Evolutionary conservation across 2,888 invertebrate species (phyloP), one percentile per base, ranked within the genome.

Genomic region (Dermolepida albohirtum): DNA sequence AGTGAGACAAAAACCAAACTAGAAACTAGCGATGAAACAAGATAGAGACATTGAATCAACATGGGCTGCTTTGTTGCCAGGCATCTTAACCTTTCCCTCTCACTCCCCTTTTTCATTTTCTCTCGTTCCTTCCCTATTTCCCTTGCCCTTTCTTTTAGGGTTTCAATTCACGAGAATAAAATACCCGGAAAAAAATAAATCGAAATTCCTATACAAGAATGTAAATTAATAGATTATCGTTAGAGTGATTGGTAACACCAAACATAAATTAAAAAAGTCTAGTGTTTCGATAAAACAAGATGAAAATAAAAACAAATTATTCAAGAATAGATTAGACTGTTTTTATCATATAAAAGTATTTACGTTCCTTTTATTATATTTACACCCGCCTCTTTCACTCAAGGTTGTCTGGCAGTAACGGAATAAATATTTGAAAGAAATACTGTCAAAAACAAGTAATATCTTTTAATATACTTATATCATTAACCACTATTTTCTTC

Each of bases 141-240:
- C 40, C 40, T 40, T 55, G 2, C 22, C 34, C 6, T 34, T 34
- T 10, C 34, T 6, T 8, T 49, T 34, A 47, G 43, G n/a, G 40
- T 49, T n/a, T 39, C 66, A 66, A 62, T 69, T 71, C 70, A 54
- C 50, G 43, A 71, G 74, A 74, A 73, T 71, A 74, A 74, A 75
- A 71, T 71, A 71, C 66, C 72, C 69, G 72, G 71, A 72, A 76
- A 74, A 74, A 73, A 74, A 69, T 68, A 74, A 76, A 76, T 76
- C 74, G 75, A 74, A 76, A 74, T 75, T 76, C 72, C 73, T 73
- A 54, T 72, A 69, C 72, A 74, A 74, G 74, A 74, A 74, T 73
- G 73, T 70, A 71, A 74, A 75, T 74, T 75, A 75, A 75, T 74
- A 65, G 70, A 65, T 66, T 64, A 70, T 71, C 72, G 74, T 74